phyloP scores from a whole-genome alignment of 2,888 invertebrate species.

The Ichneumoninae sp. region DNA sequence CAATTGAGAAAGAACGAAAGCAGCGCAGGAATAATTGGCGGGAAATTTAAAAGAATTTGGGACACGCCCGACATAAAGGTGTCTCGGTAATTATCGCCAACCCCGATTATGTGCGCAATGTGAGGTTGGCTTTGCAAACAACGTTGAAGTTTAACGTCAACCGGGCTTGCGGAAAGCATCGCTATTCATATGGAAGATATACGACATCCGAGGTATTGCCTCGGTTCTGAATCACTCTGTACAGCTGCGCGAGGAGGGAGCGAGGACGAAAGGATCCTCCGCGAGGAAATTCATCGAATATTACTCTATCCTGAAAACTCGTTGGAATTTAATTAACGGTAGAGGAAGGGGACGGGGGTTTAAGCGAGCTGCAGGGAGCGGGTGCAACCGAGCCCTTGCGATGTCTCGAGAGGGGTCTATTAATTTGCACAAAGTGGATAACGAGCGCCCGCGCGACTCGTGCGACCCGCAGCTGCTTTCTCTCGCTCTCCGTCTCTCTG shows the following conservation, averaged over 20 bases:
- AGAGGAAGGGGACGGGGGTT: slow-evolving; percentile 14
- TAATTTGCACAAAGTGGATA: slow-evolving; percentile 67
- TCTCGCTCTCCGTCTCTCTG: slow-evolving; percentile 6
- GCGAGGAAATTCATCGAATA: slow-evolving; percentile 67
- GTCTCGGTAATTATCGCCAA: no score
- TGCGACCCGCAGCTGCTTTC: slow-evolving; percentile 43
- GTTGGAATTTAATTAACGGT: slow-evolving; percentile 69
- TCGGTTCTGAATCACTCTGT: slow-evolving; percentile 55
- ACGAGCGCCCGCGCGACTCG: slow-evolving; percentile 61
- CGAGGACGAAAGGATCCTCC: slow-evolving; percentile 44
- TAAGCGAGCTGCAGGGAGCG: slow-evolving; percentile 18
- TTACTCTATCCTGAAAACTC: slow-evolving; percentile 66
- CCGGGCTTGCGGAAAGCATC: not conserved
- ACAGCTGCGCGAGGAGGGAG: slow-evolving; percentile 63
- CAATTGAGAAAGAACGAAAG: no score
- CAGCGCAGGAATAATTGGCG: no score
- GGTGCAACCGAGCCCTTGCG: slow-evolving; percentile 58
- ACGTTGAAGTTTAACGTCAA: not conserved
- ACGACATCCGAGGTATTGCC: slow-evolving; percentile 6
- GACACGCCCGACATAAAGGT: no score
- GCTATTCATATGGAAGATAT: slow-evolving; percentile 18
- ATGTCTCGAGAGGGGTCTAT: slow-evolving; percentile 69
- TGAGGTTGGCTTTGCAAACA: not conserved
- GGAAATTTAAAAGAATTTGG: not conserved
- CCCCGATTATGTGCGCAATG: not conserved